phyloP scores from a whole-genome alignment of 2,888 invertebrate species.

The Agonum fuliginosum region DNA sequence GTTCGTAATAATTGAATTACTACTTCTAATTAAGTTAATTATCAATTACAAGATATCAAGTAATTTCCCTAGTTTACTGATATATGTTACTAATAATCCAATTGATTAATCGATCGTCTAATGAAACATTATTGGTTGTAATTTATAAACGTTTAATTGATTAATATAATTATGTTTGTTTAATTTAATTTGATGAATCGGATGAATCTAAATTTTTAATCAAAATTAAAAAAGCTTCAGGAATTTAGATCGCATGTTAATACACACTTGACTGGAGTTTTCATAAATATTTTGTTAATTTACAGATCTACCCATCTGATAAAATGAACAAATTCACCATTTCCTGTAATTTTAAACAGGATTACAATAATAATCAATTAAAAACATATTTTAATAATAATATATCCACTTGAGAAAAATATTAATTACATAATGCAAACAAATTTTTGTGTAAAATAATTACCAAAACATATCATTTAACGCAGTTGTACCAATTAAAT shows the following conservation, averaged over 20 bases:
- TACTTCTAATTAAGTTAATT: conserved; percentile 48
- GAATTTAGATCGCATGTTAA: too few relatives aligned
- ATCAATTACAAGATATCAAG: conserved; percentile 39
- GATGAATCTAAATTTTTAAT: too few relatives aligned
- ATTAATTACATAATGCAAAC: conserved; percentile 27
- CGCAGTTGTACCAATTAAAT: conserved; percentile 24
- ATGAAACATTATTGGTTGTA: conserved; percentile 7
- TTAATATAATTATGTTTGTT: too few relatives aligned
- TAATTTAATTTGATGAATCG: too few relatives aligned
- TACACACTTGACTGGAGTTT: neutral
- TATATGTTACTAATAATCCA: conserved; percentile 40
- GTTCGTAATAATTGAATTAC: conserved; percentile 12
- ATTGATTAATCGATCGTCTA: conserved; percentile 53
- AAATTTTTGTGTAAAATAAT: conserved; percentile 14
- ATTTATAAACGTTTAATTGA: conserved; percentile 41
- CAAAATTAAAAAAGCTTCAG: too few relatives aligned
- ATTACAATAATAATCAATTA: conserved; percentile 22
- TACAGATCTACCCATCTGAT: conserved; percentile 9
- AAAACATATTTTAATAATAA: conserved; percentile 20
- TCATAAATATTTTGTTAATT: conserved; percentile 6
- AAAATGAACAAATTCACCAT: conserved; percentile 19
- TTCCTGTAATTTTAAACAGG: conserved; percentile 1
- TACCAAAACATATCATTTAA: conserved; percentile 35
- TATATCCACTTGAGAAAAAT: conserved; percentile 22
- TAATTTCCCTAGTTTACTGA: conserved; percentile 38